These are phyloP conservation scores for Oplegnathus fasciatus DNA, from an alignment of 2,113 vertebrate species.

Conservation along the genomic window DNA sequence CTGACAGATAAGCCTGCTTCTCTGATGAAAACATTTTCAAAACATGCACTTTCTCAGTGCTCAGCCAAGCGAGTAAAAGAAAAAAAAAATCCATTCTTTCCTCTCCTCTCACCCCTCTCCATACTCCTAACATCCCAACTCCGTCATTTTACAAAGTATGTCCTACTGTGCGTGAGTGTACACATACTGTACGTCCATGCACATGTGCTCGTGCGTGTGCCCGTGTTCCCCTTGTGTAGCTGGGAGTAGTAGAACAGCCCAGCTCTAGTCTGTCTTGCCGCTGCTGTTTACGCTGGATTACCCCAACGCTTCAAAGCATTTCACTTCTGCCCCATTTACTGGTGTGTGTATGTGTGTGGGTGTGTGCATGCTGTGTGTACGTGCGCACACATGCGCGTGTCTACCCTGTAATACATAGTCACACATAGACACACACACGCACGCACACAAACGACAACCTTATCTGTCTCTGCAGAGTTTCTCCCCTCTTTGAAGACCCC, in stretches of 20 bases:
- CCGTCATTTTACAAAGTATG: constrained; percentile 34
- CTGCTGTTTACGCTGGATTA: constrained; percentile 86
- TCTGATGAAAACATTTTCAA: constrained; percentile 72
- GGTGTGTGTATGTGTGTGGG: constrained; percentile 53
- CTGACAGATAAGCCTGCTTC: constrained; percentile 66
- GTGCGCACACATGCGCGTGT: constrained; percentile 1
- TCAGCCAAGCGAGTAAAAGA: constrained; percentile 60
- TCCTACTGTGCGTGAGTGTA: constrained; percentile 20
- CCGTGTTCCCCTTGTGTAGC: constrained; percentile 50
- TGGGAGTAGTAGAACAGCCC: constrained; percentile 68
- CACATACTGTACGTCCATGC: constrained; percentile 39
- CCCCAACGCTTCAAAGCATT: constrained; percentile 86
- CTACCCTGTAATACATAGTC: constrained; percentile 39
- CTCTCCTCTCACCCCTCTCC: constrained; percentile 14
- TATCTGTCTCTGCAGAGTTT: constrained; percentile 78
- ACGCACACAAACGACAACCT: constrained; percentile 59
- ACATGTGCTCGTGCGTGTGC: constrained; percentile 38
- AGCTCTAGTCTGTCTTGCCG: constrained; percentile 73
- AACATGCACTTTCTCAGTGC: constrained; percentile 72
- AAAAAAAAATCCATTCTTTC: constrained; percentile 42
- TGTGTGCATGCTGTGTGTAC: constrained; percentile 6
- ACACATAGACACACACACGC: constrained; percentile 19
- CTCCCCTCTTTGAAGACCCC: constrained; percentile 72
- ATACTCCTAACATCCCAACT: constrained; percentile 48
- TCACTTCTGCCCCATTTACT: constrained; percentile 87